Base-by-base conservation (phyloP, 2,888 invertebrate genomes). In the Plusia festucae region DNA sequence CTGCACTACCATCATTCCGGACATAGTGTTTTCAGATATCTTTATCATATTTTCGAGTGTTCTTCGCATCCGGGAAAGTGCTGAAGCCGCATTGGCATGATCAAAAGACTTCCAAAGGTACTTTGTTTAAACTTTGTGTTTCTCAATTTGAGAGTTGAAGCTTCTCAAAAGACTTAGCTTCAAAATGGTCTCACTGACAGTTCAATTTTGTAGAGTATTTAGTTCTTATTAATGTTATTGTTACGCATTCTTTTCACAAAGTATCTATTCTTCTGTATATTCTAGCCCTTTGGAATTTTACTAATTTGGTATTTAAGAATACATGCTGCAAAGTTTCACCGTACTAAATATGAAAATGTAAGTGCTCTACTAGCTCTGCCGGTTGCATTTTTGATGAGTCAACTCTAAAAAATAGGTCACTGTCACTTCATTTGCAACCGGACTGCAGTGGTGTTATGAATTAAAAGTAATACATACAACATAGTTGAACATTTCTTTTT, bases 101-200 rank as follows among this genome's bases (percentile, higher is more conserved):
- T 81, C 82, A 83, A 82, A 82, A 75, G 82, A 60, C 68, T 60
- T 53, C 16, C 54, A 60, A 20, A 32, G 32, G 32, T 67, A 58
- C 60, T 32, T 27, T 20, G 30, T 58, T 13, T 58, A 24, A 61
- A 32, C 44, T 67, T 69, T 59, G 40, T 49, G 15, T 32, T 27
- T 40, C 2, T 32, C 34, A 53, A 61, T 34, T 62, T 56, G 16
- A 18, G n/a, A 51, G 16, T 24, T 22, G 46, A 67, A 60, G 11
- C 18, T 51, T 63, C 44, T 22, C 9, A 54, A 30, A 22, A 11
- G 16, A 27, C 30, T 46, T 32, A 22, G 18, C 22, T 54, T 20
- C 1, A 54, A 18, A 18, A 54, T 16, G 13, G 34, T 20, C 9
- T 9, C 53, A 53, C n/a, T 27, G 52, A 18, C 24, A 34, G 9